phyloP scores from a whole-genome alignment of 2,797 vertebrate genomes.

The Gorsachius magnificus region DNA sequence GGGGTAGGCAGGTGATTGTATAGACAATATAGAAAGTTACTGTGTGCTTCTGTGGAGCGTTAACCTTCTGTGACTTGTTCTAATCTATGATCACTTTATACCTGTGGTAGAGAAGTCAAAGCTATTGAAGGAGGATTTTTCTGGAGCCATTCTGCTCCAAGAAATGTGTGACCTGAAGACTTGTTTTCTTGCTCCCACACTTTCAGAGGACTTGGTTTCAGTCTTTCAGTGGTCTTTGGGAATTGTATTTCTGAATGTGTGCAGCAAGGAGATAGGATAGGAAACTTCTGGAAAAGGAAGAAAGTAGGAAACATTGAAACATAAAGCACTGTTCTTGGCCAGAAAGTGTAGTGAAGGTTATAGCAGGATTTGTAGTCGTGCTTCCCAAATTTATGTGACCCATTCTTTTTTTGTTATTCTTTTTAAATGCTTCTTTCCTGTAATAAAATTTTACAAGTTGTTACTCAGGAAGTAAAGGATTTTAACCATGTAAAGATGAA shows the following conservation, averaged over 20 bases:
- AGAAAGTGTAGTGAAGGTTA: background rate
- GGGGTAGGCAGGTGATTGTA: background rate
- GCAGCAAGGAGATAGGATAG: background rate
- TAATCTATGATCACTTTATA: accelerated
- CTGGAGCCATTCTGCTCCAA: background rate
- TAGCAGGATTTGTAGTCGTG: background rate
- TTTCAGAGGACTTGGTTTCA: background rate
- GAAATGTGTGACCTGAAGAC: background rate
- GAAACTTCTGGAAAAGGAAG: background rate
- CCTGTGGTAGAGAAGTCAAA: background rate
- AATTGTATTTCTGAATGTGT: background rate
- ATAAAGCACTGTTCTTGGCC: background rate
- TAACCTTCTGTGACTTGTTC: background rate
- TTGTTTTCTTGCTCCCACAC: background rate
- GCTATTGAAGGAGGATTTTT: background rate
- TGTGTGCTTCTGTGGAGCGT: background rate
- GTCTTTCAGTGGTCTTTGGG: background rate
- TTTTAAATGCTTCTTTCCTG: background rate
- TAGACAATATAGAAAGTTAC: background rate
- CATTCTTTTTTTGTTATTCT: background rate
- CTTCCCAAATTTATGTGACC: background rate
- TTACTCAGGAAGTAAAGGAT: background rate
- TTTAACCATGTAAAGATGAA: background rate
- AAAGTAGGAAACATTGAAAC: background rate
- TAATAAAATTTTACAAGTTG: background rate